phyloP scores from a whole-genome alignment of 2,113 vertebrate species.

The Protomyctophum bolini region DNA sequence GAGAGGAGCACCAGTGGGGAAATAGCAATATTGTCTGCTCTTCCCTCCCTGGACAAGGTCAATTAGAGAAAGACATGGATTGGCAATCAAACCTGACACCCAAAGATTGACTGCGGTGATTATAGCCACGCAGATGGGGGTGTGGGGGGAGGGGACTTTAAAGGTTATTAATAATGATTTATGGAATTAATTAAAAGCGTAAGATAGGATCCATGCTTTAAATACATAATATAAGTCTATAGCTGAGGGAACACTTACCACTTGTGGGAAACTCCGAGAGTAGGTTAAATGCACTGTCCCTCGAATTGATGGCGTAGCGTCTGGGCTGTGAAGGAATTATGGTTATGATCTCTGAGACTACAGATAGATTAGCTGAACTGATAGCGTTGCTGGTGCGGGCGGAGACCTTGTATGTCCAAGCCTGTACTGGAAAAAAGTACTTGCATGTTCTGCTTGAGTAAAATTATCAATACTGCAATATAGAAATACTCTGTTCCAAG shows the following conservation, averaged over 20 bases:
- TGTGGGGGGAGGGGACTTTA: constrained; percentile 75
- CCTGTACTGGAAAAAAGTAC: no score
- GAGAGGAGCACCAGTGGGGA: constrained; percentile 62
- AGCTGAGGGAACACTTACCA: constrained; percentile 63
- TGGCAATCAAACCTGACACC: constrained; percentile 82
- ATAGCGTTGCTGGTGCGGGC: neutral
- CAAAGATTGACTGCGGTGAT: constrained; percentile 82
- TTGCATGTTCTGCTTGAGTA: no score
- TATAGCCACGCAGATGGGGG: constrained; percentile 79
- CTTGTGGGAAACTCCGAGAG: constrained; percentile 40
- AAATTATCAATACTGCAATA: no score
- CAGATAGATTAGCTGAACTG: constrained; percentile 50
- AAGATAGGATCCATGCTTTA: constrained; percentile 71
- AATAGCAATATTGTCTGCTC: constrained; percentile 74
- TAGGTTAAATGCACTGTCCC: constrained; percentile 47
- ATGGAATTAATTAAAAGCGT: constrained; percentile 82
- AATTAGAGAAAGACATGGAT: constrained; percentile 81
- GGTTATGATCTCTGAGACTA: constrained; percentile 53
- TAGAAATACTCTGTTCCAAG: no score
- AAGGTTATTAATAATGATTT: constrained; percentile 86
- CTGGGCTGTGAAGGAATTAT: constrained; percentile 52
- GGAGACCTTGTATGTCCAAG: no score
- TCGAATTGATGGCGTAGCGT: constrained; percentile 52
- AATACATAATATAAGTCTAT: constrained; percentile 74
- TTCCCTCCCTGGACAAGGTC: constrained; percentile 79